These are phyloP conservation scores for Brachyrhaphis roseni DNA, from an alignment of 2,797 vertebrate genomes.

Conservation along the genomic window DNA sequence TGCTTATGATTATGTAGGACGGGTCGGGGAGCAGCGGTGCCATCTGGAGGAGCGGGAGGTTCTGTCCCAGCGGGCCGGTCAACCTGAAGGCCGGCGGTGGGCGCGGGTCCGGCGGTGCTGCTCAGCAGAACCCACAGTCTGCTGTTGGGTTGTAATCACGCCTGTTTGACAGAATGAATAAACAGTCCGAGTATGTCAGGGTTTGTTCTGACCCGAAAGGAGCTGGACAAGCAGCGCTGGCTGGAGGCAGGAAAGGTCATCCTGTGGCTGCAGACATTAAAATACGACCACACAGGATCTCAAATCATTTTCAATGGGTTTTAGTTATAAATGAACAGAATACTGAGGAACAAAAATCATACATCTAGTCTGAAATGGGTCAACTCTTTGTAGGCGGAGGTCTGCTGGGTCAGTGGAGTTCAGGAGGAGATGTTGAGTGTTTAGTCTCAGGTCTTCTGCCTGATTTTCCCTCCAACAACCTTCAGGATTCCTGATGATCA, in stretches of 20 bases:
- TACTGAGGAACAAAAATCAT: not conserved
- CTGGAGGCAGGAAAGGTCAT: constrained; percentile 6
- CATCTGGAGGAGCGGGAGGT: constrained; percentile 64
- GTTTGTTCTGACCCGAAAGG: not conserved
- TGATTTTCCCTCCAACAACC: too few species aligned
- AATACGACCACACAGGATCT: not conserved
- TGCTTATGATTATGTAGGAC: constrained; percentile 71
- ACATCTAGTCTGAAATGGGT: not conserved
- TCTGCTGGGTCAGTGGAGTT: too few species aligned
- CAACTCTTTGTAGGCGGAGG: not conserved
- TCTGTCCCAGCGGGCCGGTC: constrained; percentile 53
- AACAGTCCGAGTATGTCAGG: constrained; percentile 17
- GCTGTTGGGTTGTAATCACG: constrained; percentile 7
- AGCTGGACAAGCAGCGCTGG: not conserved
- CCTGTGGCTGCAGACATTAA: not conserved
- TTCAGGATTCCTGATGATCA: too few species aligned
- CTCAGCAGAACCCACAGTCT: not conserved
- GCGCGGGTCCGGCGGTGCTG: constrained; percentile 3
- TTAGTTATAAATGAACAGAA: not conserved
- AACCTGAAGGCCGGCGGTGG: constrained; percentile 47
- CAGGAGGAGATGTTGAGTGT: not conserved
- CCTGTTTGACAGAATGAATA: constrained; percentile 20
- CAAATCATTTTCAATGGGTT: not conserved
- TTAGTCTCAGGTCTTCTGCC: not conserved
- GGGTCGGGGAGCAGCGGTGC: constrained; percentile 55